Conservation (phyloP, 2,113 vertebrate genomes). For the Oncorhynchus masou region DNA sequence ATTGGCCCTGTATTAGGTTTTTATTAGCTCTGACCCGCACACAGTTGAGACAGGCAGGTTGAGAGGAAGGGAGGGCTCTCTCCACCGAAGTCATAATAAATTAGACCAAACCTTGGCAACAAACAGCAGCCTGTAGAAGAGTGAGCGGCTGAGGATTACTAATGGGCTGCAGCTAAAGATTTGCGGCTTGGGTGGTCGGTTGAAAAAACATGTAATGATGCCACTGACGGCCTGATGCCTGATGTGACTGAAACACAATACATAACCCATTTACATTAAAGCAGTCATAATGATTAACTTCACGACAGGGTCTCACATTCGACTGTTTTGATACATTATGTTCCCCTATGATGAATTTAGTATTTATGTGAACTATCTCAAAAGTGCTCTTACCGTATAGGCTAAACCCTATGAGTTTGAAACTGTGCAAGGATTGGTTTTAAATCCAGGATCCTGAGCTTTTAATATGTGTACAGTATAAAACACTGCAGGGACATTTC, state of each 20-base stretch:
- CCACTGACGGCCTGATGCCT: constrained; percentile 18
- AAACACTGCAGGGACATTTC: neutral
- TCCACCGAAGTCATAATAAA: constrained; percentile 33
- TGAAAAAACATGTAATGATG: constrained; percentile 34
- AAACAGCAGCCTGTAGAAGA: constrained; percentile 25
- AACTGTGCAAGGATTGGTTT: constrained; percentile 3
- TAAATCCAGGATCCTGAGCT: constrained; percentile 16
- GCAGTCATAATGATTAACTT: constrained; percentile 62
- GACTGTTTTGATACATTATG: constrained; percentile 58
- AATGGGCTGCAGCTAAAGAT: constrained; percentile 58
- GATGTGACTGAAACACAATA: constrained; percentile 51
- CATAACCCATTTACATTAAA: constrained; percentile 64
- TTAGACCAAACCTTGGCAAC: constrained; percentile 47
- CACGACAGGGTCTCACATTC: constrained; percentile 40
- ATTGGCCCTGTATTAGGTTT: constrained; percentile 47
- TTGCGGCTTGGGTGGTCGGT: constrained; percentile 54
- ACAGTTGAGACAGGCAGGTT: constrained; percentile 46
- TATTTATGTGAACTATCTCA: constrained; percentile 57
- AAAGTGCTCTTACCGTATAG: constrained; percentile 11
- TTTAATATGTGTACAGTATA: neutral
- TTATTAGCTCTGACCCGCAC: constrained; percentile 39
- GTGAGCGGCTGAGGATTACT: constrained; percentile 42
- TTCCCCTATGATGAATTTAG: constrained; percentile 48
- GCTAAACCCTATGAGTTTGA: neutral
- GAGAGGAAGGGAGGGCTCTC: constrained; percentile 1